These are phyloP conservation scores for Tachina lurida DNA, from an alignment of 2,888 invertebrate genomes.

Conservation along the genomic window DNA sequence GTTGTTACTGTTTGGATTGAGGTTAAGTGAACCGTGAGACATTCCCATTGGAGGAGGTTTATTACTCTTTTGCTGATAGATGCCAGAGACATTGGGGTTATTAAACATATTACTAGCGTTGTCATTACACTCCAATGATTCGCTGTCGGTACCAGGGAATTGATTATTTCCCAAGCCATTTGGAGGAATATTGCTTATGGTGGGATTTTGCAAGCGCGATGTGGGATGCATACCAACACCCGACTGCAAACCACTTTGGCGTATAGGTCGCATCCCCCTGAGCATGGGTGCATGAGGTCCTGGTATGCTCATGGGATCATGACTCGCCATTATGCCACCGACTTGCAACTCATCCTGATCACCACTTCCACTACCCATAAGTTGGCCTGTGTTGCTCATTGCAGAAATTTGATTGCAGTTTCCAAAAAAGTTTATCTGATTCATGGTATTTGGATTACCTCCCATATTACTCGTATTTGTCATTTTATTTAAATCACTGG, in stretches of 20 bases:
- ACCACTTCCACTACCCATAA: conserved; percentile 70
- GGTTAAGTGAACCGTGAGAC: conserved; percentile 70
- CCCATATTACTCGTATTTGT: conserved; percentile 71
- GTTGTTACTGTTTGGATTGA: conserved; percentile 64
- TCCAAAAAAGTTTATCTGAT: conserved; percentile 79
- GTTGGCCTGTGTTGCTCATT: conserved; percentile 67
- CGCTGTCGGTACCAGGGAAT: conserved; percentile 75
- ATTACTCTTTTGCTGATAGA: conserved; percentile 72
- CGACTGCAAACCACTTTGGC: conserved; percentile 80
- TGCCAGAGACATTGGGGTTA: conserved; percentile 56
- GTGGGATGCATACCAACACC: conserved; percentile 71
- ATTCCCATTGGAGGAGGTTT: conserved; percentile 71
- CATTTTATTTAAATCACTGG: conserved; percentile 69
- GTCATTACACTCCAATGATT: conserved; percentile 76
- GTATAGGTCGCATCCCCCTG: conserved; percentile 85
- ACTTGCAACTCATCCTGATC: conserved; percentile 77
- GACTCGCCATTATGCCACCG: conserved; percentile 79
- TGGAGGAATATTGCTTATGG: conserved; percentile 64
- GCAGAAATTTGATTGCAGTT: conserved; percentile 81
- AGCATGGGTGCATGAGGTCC: conserved; percentile 77
- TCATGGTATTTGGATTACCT: conserved; percentile 61
- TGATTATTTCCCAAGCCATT: conserved; percentile 73
- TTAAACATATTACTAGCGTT: conserved; percentile 54
- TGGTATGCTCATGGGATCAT: conserved; percentile 76
- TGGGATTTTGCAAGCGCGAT: conserved; percentile 76